Conservation (phyloP, 1,140 invertebrate species). For the Drosophila takahashii region DNA sequence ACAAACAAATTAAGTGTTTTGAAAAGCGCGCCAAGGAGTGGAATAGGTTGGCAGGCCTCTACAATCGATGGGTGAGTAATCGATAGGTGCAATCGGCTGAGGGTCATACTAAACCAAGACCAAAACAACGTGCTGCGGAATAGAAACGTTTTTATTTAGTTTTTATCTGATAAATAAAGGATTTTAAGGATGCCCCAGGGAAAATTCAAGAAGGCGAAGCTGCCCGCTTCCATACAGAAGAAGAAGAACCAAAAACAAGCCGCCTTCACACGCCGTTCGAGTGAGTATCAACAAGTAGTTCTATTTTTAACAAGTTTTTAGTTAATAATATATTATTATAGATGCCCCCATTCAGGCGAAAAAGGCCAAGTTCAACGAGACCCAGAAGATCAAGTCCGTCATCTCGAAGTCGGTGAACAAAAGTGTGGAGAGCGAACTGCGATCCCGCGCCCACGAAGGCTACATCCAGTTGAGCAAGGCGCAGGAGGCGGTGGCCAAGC, state of each 20-base stretch:
- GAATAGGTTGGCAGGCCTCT: conserved; percentile 7
- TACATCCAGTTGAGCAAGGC: conserved; percentile 85
- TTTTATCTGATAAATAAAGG: conserved; percentile 1
- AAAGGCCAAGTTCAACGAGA: conserved; percentile 86
- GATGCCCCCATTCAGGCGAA: conserved; percentile 88
- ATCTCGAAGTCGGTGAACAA: conserved; percentile 88
- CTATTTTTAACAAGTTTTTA: not conserved
- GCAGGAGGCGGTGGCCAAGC: conserved; percentile 85
- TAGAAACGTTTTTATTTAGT: not conserved
- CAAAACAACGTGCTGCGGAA: conserved; percentile 60
- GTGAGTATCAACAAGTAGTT: conserved; percentile 60
- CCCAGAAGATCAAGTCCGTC: conserved; percentile 87
- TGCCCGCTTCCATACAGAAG: conserved; percentile 85
- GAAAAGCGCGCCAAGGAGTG: not conserved
- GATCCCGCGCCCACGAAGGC: conserved; percentile 85
- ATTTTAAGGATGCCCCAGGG: conserved; percentile 86
- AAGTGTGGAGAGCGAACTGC: conserved; percentile 87
- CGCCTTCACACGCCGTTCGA: conserved; percentile 85
- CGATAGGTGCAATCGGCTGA: not conserved
- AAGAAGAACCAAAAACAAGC: conserved; percentile 85
- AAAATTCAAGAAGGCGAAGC: conserved; percentile 87
- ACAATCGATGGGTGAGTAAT: not conserved
- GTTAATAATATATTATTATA: conserved; percentile 10
- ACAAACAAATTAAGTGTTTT: conserved; percentile 9
- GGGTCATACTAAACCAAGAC: conserved; percentile 23